Evolutionary conservation across 2,113 vertebrate genomes (phyloP).

Genomic region (Macheiramphus alcinus): DNA sequence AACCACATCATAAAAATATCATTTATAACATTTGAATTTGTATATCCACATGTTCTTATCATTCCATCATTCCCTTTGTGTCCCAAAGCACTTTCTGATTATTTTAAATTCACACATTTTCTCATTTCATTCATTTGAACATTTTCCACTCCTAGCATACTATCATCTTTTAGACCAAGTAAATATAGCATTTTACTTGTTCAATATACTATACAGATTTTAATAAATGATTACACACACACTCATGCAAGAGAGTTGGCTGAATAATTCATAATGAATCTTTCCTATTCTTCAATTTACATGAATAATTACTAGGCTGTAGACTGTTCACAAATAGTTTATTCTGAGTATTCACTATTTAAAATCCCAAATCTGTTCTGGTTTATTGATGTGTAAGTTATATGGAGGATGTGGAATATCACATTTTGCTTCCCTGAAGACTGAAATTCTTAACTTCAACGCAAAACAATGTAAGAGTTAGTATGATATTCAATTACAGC

Average conservation of each 20-base stretch:
- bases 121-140: background rate
- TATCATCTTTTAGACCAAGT: background rate
- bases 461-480: background rate
- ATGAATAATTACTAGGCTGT: slow-evolving; percentile 21
- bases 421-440: background rate
- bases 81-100: background rate
- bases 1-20: background rate
- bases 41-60: background rate
- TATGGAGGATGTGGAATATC: background rate
- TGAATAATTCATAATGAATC: slow-evolving; percentile 18
- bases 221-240: slow-evolving; percentile 6
- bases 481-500: background rate
- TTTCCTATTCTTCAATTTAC: slow-evolving; percentile 28
- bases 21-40: background rate
- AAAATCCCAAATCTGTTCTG: background rate
- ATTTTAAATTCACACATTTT: background rate
- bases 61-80: background rate
- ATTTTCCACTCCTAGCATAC: background rate
- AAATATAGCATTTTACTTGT: background rate
- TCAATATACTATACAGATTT: background rate
- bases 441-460: background rate
- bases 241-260: background rate
- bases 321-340: background rate
- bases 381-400: background rate
- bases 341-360: background rate